A percentile compares a stretch with the other conserved stretches of the same genome.
Evolutionary conservation across 1,140 invertebrate genomes (phyloP).

Genomic region (Campodea augens): DNA sequence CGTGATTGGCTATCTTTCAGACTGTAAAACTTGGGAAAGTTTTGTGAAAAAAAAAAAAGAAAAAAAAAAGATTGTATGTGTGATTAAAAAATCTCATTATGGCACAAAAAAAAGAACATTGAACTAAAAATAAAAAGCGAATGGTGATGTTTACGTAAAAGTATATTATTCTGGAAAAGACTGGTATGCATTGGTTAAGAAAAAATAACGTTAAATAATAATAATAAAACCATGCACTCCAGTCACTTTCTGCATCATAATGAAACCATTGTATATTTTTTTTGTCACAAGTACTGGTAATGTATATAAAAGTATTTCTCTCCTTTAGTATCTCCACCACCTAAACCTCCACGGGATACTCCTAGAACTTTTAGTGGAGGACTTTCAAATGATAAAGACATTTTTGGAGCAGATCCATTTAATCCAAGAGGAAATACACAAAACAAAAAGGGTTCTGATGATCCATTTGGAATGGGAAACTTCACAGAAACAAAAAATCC

Average conservation of each 20-base stretch:
- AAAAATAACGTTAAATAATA: neutral
- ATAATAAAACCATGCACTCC: neutral
- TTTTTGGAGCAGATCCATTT: conserved; percentile 36
- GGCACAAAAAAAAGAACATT: no score
- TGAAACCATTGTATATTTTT: no score
- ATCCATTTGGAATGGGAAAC: conserved; percentile 63
- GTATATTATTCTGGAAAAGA: no score
- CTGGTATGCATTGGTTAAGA: no score
- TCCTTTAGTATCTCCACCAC: conserved; percentile 52
- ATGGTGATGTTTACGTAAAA: no score
- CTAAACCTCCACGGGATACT: conserved; percentile 31
- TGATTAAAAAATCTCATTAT: no score
- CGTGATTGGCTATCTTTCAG: no score
- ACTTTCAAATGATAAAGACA: conserved; percentile 18
- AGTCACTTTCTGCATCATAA: neutral
- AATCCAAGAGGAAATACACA: conserved; percentile 22
- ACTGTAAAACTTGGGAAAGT: no score
- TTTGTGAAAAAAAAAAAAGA: no score
- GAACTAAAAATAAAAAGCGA: no score
- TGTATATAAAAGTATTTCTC: conserved; percentile 4
- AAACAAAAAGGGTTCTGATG: conserved; percentile 12
- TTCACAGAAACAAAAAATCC: conserved; percentile 34
- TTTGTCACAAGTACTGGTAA: neutral
- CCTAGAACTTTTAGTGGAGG: conserved; percentile 18
- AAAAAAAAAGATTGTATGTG: no score